A percentile compares a stretch with the other conserved stretches of the same genome.
Evolutionary conservation across 2,797 vertebrate species (phyloP).

Genomic region (Dipus sagitta): DNA sequence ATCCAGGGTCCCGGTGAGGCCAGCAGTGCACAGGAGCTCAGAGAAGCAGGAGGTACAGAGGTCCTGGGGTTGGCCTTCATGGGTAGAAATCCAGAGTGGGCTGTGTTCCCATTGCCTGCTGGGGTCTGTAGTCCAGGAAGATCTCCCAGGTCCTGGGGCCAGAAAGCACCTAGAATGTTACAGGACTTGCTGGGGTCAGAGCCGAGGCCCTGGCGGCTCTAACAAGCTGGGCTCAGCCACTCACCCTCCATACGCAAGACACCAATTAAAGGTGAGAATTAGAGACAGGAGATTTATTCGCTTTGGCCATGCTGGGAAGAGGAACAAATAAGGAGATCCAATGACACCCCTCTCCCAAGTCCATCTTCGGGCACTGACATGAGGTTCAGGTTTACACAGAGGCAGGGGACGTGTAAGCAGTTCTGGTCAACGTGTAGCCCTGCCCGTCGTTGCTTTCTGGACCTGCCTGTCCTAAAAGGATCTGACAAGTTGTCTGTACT

Average conservation of each 20-base stretch:
- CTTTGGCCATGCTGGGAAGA: neutral
- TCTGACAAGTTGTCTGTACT: neutral
- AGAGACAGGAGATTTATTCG: neutral
- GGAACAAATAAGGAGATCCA: neutral
- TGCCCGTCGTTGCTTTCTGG: too few relatives aligned
- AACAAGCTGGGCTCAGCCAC: neutral
- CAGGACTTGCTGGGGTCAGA: neutral
- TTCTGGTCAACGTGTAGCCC: neutral
- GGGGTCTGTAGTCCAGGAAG: neutral
- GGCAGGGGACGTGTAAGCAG: neutral
- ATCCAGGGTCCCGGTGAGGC: neutral
- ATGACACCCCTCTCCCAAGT: neutral
- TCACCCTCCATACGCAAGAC: neutral
- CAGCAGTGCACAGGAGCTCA: neutral
- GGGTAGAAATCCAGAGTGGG: neutral
- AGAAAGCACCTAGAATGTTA: neutral
- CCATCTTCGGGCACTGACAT: neutral
- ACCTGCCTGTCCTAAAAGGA: neutral
- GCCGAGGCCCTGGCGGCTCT: neutral
- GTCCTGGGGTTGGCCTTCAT: fast-evolving
- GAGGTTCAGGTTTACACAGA: neutral
- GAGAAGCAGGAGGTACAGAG: neutral
- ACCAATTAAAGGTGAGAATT: too few relatives aligned
- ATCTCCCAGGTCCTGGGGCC: neutral
- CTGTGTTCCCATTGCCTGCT: fast-evolving